A percentile compares a stretch with the other conserved stretches of the same genome.
These are phyloP conservation scores for Drosophila peninsularis DNA, from an alignment of 2,888 invertebrate species.

Conservation along the genomic window DNA sequence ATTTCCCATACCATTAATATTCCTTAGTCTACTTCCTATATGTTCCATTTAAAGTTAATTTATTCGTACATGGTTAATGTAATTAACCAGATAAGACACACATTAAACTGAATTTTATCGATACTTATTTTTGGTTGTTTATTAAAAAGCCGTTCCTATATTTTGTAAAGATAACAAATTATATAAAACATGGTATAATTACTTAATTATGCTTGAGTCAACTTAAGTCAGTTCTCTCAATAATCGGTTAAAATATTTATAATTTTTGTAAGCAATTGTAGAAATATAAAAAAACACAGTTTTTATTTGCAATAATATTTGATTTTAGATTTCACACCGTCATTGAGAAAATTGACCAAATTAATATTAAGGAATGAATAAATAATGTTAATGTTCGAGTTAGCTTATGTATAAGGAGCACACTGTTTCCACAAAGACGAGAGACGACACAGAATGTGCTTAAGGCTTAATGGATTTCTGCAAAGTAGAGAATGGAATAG, in stretches of 20 bases:
- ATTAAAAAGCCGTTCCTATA: slow-evolving; percentile 72
- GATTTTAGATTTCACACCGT: slow-evolving; percentile 39
- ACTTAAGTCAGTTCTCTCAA: slow-evolving; percentile 62
- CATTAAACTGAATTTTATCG: slow-evolving; percentile 18
- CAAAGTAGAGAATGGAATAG: slow-evolving; percentile 33
- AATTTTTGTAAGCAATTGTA: slow-evolving; percentile 9
- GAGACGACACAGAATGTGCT: slow-evolving; percentile 41
- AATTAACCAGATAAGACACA: slow-evolving; percentile 17
- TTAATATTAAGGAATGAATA: slow-evolving; percentile 81
- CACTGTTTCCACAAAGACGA: slow-evolving; percentile 58
- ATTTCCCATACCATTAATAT: neutral
- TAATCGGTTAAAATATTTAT: slow-evolving; percentile 33
- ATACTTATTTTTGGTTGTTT: slow-evolving; percentile 72
- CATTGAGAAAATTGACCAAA: slow-evolving; percentile 60
- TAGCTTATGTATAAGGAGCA: slow-evolving; percentile 67
- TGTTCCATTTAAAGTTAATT: slow-evolving; percentile 3
- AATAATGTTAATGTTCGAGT: slow-evolving; percentile 74
- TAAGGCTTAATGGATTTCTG: slow-evolving; percentile 75
- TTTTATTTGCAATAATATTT: slow-evolving; percentile 22
- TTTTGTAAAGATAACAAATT: slow-evolving; percentile 64
- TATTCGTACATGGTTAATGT: slow-evolving; percentile 16
- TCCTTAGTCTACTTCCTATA: neutral
- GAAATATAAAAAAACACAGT: slow-evolving; percentile 16
- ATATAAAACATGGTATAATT: slow-evolving; percentile 65
- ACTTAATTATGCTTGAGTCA: slow-evolving; percentile 67